Evolutionary conservation across 2,113 vertebrate genomes (phyloP).

Genomic region (Melanerpes aurifrons): DNA sequence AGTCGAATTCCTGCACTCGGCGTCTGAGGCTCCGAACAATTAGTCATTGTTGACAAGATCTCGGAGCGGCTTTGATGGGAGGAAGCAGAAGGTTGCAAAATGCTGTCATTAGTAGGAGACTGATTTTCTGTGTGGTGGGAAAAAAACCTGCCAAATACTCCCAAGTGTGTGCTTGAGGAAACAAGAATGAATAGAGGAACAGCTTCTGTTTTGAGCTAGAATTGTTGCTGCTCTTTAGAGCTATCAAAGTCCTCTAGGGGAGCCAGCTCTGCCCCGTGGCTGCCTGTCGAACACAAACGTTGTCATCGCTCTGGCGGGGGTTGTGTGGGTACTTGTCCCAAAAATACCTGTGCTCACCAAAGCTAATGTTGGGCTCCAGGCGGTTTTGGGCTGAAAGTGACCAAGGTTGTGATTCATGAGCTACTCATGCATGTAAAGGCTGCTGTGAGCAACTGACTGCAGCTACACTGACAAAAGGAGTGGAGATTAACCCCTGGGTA

Average conservation of each 20-base stretch:
- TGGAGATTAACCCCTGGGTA: not conserved
- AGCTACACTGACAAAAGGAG: not conserved
- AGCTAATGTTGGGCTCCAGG: not conserved
- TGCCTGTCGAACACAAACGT: not conserved
- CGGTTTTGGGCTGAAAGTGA: not conserved
- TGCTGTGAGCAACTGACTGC: not conserved
- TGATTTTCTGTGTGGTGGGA: not conserved
- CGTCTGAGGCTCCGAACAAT: not conserved
- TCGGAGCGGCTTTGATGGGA: conserved; percentile 32
- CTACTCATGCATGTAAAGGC: fast-evolving
- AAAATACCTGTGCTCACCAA: not conserved
- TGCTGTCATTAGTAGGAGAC: not conserved
- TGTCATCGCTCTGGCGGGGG: not conserved
- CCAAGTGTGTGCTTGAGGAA: conserved; percentile 20
- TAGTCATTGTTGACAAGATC: conserved; percentile 22
- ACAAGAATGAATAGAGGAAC: not conserved
- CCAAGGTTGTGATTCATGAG: not conserved
- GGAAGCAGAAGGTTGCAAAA: conserved; percentile 33
- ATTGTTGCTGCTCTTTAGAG: not conserved
- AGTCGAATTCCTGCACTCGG: conserved; percentile 2
- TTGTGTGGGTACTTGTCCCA: not conserved
- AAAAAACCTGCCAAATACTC: not conserved
- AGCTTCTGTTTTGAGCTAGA: not conserved
- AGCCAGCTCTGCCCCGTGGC: not conserved
- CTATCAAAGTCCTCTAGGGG: not conserved